Conservation (phyloP, 2,113 vertebrate species). For the Salvator merianae region DNA sequence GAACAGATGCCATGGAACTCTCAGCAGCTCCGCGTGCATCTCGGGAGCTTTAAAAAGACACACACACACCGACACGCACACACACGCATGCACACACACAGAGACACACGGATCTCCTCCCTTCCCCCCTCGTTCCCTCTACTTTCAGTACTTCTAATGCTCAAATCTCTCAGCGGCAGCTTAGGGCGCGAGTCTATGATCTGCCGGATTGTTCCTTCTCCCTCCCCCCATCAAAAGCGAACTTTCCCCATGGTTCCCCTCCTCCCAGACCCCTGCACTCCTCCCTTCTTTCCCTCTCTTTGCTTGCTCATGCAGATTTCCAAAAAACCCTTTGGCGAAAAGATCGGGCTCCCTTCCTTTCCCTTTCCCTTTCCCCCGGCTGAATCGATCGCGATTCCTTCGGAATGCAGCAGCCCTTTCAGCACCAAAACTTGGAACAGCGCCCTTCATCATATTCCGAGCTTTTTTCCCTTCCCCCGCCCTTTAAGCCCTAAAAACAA, state of each 20-base stretch:
- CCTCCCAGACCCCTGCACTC: background rate
- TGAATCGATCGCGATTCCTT: constrained; percentile 63
- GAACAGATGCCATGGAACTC: constrained; percentile 79
- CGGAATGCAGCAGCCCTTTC: constrained; percentile 72
- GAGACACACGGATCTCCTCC: background rate
- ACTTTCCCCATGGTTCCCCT: constrained; percentile 26
- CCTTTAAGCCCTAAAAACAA: background rate
- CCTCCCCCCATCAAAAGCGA: background rate
- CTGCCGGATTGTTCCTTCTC: background rate
- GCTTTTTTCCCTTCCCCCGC: fast-evolving
- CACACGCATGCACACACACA: background rate
- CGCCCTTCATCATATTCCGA: constrained; percentile 49
- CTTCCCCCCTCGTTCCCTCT: background rate
- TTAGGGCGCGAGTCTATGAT: background rate
- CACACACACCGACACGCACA: background rate
- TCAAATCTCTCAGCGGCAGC: background rate
- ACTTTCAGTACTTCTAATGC: constrained; percentile 11
- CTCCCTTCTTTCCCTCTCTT: no score
- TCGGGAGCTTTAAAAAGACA: background rate
- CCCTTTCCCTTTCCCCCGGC: background rate
- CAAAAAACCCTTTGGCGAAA: constrained; percentile 11
- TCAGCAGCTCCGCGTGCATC: constrained; percentile 15
- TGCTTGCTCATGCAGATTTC: background rate
- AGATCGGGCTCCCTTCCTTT: background rate
- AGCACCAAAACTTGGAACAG: constrained; percentile 74